Percentiles rank a stretch among this genome's conserved stretches.
These are phyloP conservation scores for Oligia fasciuncula DNA, from an alignment of 2,888 invertebrate species.

Conservation along the genomic window DNA sequence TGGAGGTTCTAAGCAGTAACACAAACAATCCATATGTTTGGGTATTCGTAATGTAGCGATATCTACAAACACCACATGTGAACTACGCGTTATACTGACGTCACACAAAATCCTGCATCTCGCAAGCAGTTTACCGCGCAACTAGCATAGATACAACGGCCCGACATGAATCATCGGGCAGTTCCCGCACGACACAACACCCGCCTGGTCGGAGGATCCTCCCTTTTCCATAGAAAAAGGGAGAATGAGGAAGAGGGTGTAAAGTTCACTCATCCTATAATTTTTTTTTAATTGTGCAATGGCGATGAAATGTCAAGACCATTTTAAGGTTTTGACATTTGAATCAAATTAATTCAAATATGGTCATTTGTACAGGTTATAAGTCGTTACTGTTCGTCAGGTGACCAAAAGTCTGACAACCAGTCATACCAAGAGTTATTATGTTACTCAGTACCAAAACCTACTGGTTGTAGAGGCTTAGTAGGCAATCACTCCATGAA, in stretches of 20 bases:
- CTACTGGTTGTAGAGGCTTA: too few species aligned
- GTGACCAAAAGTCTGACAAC: not conserved
- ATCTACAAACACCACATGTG: too few species aligned
- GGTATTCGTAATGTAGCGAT: not conserved
- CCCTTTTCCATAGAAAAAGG: too few species aligned
- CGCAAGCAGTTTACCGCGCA: too few species aligned
- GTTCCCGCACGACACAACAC: too few species aligned
- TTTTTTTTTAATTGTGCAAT: not conserved
- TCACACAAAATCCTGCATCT: too few species aligned
- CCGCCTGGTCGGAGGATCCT: too few species aligned
- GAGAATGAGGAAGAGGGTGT: too few species aligned
- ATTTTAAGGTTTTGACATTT: not conserved
- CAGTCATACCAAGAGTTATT: not conserved
- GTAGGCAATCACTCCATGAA: not conserved
- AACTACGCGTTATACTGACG: too few species aligned
- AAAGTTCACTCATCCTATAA: too few species aligned
- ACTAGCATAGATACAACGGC: too few species aligned
- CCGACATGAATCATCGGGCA: too few species aligned
- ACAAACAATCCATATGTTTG: constrained; percentile 9
- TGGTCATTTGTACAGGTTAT: not conserved
- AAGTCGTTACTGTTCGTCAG: not conserved
- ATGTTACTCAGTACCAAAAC: not conserved
- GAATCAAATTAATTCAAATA: not conserved
- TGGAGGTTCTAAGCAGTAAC: constrained; percentile 1
- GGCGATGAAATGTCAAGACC: not conserved